Percentiles rank a stretch among this genome's conserved stretches.
Conservation (phyloP, 2,888 invertebrate species). For the Lagria hirta region DNA sequence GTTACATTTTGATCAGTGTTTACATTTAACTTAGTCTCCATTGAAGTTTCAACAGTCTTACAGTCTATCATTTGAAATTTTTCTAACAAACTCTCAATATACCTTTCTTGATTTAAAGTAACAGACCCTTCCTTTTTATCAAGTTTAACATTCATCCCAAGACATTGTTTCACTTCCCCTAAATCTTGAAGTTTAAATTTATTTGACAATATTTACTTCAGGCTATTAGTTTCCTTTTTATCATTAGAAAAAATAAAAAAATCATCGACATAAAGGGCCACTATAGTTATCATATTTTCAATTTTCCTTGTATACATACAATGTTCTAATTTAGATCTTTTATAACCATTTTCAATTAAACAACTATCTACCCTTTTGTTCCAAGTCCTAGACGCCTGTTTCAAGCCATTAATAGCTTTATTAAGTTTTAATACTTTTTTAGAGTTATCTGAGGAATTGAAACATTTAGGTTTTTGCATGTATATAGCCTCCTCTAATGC, state of each 20-base stretch:
- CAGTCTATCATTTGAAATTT: constrained; percentile 25
- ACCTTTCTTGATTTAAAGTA: constrained; percentile 26
- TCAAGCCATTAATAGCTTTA: constrained; percentile 19
- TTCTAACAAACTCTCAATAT: constrained; percentile 25
- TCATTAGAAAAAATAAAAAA: constrained; percentile 12
- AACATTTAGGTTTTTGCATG: too few species aligned
- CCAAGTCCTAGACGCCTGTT: constrained; percentile 15
- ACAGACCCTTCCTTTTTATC: constrained; percentile 14
- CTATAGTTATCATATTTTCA: constrained; percentile 1
- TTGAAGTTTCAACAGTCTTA: constrained; percentile 22
- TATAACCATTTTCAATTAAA: constrained; percentile 5
- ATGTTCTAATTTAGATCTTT: constrained; percentile 14
- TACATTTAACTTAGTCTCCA: constrained; percentile 23
- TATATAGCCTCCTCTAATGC: too few species aligned
- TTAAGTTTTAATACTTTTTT: too few species aligned
- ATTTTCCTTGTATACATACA: constrained; percentile 5
- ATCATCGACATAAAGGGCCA: constrained; percentile 23
- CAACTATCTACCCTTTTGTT: constrained; percentile 9
- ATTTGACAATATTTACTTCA: background rate
- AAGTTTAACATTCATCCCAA: constrained; percentile 5
- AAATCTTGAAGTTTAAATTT: constrained; percentile 20
- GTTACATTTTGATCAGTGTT: too few species aligned
- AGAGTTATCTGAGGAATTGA: too few species aligned
- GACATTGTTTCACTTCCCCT: constrained; percentile 13
- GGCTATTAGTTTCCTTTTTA: background rate